Conservation (phyloP, 2,797 vertebrate species). For the Huso huso region DNA sequence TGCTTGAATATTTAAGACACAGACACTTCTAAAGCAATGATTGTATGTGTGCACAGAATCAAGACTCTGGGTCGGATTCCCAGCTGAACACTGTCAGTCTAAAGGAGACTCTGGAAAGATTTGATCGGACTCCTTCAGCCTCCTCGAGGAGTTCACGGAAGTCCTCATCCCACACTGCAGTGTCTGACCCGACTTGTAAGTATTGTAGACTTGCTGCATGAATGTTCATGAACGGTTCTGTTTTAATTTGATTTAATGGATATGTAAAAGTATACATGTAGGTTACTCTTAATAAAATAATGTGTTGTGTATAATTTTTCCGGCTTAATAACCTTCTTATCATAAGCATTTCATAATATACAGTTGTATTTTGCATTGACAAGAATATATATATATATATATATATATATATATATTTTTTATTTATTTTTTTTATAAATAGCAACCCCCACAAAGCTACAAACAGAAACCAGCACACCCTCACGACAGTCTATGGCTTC, state of each 20-base stretch:
- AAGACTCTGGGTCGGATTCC: slow-evolving; percentile 84
- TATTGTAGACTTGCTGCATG: slow-evolving; percentile 12
- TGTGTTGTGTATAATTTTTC: no score
- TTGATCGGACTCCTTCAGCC: slow-evolving; percentile 81
- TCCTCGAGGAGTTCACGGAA: slow-evolving; percentile 88
- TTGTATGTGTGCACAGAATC: slow-evolving; percentile 54
- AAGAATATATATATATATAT: no score
- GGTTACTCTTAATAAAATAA: no score
- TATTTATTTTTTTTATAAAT: slow-evolving; percentile 7
- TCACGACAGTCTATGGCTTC: slow-evolving; percentile 66
- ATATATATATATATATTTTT: no score
- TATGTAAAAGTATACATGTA: no score
- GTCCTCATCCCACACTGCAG: slow-evolving; percentile 81
- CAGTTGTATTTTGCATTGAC: no score
- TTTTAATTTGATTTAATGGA: no score
- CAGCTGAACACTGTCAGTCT: slow-evolving; percentile 84
- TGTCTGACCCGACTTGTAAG: slow-evolving; percentile 87
- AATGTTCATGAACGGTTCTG: no score
- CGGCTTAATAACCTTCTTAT: no score
- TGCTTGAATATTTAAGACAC: no score
- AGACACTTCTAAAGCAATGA: no score
- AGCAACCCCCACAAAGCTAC: slow-evolving; percentile 86
- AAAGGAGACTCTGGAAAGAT: slow-evolving; percentile 85
- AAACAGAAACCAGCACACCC: slow-evolving; percentile 72
- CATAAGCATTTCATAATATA: no score